Conservation (phyloP, 2,113 vertebrate species). For the Ginglymostoma cirratum region DNA sequence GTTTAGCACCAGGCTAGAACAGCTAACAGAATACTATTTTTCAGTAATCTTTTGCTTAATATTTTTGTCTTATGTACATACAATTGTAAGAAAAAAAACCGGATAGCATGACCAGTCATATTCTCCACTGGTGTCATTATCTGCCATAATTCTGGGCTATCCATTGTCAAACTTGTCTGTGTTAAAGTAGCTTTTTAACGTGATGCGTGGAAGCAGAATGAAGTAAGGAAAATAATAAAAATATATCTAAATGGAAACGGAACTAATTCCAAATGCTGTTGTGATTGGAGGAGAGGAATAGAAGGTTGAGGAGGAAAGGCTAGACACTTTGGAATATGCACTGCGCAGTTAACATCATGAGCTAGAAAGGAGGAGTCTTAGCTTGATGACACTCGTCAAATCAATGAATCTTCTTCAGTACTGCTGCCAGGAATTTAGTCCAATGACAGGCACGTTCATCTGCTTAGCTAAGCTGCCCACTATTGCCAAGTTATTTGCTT, state of each 20-base stretch:
- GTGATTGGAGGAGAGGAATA: not conserved
- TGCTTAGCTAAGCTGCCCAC: not conserved
- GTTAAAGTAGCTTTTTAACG: not conserved
- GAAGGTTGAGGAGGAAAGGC: not conserved
- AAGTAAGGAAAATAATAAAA: not conserved
- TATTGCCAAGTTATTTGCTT: not conserved
- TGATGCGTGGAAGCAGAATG: not conserved
- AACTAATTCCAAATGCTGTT: not conserved
- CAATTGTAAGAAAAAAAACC: not conserved
- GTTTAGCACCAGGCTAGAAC: not conserved
- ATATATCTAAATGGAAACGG: not conserved
- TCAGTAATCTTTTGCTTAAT: not conserved
- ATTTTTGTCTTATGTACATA: not conserved
- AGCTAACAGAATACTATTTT: not conserved
- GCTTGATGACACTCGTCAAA: not conserved
- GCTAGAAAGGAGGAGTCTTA: not conserved
- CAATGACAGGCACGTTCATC: not conserved
- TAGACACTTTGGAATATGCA: not conserved
- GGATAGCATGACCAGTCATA: not conserved
- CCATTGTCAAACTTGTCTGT: not conserved
- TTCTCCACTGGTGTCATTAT: not conserved
- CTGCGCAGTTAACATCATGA: not conserved
- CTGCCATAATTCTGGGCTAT: not conserved
- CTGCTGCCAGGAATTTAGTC: not conserved
- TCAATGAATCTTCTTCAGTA: not conserved